phyloP scores from a whole-genome alignment of 2,113 vertebrate genomes.

The Mellivora capensis region DNA sequence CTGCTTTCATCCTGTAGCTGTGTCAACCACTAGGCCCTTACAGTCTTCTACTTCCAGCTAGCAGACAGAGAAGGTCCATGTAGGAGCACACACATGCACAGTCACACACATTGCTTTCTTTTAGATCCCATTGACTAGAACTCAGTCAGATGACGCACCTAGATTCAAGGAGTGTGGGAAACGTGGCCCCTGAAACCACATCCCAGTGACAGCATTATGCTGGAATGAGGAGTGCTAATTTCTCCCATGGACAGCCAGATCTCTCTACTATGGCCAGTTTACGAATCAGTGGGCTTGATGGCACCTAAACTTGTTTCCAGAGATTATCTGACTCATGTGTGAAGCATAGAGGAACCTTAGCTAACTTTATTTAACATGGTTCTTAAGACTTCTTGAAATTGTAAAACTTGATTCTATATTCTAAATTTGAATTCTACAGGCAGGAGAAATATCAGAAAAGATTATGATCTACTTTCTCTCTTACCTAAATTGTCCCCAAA shows the following conservation, averaged over 20 bases:
- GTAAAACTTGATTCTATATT: not conserved
- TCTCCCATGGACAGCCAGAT: not conserved
- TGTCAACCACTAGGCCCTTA: not conserved
- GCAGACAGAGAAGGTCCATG: not conserved
- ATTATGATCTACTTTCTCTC: not conserved
- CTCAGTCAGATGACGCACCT: not conserved
- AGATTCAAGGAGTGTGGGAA: not conserved
- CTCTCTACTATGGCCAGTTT: not conserved
- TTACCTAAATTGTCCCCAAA: not conserved
- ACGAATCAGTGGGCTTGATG: not conserved
- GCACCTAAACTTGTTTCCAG: not conserved
- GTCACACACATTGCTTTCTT: not conserved
- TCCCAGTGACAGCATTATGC: not conserved
- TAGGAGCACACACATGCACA: accelerated
- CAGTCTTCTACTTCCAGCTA: not conserved
- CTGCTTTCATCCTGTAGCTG: not conserved
- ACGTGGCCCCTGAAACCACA: no score
- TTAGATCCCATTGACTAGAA: not conserved
- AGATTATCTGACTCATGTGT: not conserved
- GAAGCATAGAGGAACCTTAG: not conserved
- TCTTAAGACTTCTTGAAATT: not conserved
- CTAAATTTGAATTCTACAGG: slow-evolving; percentile 5
- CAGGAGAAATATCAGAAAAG: not conserved
- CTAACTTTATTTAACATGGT: not conserved
- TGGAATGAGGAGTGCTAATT: not conserved